Evolutionary conservation across 2,888 invertebrate species (phyloP), one percentile per base, ranked within the genome.

Genomic region (Eueremaeus valkanovi): DNA sequence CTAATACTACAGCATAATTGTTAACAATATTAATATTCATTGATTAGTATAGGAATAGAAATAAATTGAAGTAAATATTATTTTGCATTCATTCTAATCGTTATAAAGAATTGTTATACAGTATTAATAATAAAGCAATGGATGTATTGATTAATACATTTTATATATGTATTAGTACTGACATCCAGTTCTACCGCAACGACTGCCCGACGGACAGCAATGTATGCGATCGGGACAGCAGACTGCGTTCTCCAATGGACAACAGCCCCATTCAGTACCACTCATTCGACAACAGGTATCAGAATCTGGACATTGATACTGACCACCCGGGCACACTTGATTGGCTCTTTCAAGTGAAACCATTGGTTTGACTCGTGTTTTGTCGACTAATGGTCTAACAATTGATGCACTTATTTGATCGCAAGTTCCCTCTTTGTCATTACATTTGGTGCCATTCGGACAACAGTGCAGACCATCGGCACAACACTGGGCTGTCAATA

Each of bases 211-310:
- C 5, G 79, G 79, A 73, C 83, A 83, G 78, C 83, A 83, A 76
- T 83, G 82, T 11, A 79, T 27, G 18, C 79, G 75, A 77, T 83
- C 83, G 51, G 75, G 42, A 78, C 83, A 83, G 72, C 83, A 83
- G 5, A 81, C 80, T 31, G 82, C 82, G 58, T 82, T 77, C 24
- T 78, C 77, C n/a, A 80, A 75, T 6, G 82, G 82, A 78, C 83
- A 83, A 76, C 83, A 83, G 11, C 81, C 82, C 76, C 80, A 83
- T 6, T 78, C 70, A 8, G 80, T 80, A 73, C 73, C 68, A 0
- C 74, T 61, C 63, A 81, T 66, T 58, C 76, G 74, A 77, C 83
- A 83, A 74, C 83, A 83, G 8, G 83, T 82, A 36, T 79, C 72
- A 13, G 78, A 78, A 72, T 78, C 75, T 29, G 79, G 79, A 73